A percentile compares a stretch with the other conserved stretches of the same genome.
These are phyloP conservation scores for Frankliniella intonsa DNA, from an alignment of 2,888 invertebrate genomes.

Conservation along the genomic window DNA sequence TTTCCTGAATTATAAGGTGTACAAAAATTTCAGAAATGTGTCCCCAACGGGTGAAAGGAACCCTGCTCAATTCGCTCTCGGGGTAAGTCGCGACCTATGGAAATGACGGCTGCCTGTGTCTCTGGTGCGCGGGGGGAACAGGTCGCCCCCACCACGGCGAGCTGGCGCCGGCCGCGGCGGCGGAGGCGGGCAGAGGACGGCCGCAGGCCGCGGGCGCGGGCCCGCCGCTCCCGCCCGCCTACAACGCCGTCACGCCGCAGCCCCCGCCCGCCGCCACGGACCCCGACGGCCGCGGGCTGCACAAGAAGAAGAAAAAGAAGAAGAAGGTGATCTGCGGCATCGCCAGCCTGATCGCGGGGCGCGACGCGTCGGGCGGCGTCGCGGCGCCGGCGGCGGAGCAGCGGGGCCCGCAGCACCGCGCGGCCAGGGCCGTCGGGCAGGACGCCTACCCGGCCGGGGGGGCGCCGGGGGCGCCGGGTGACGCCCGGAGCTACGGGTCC, in stretches of 20 bases:
- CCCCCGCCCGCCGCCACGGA: background rate
- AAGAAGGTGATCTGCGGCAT: background rate
- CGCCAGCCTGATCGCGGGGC: constrained; percentile 2
- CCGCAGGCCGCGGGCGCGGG: background rate
- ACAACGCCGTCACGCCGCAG: background rate
- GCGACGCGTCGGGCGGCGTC: background rate
- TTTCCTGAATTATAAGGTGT: too few relatives aligned
- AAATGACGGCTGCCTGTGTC: background rate
- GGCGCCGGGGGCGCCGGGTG: background rate
- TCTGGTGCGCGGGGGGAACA: too few relatives aligned
- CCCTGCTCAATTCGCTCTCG: too few relatives aligned
- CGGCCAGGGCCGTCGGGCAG: background rate
- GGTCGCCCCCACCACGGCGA: background rate
- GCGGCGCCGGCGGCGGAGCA: background rate
- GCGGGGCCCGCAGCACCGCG: background rate
- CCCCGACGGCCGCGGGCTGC: background rate
- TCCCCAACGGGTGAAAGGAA: too few relatives aligned
- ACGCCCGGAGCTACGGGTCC: constrained; percentile 3
- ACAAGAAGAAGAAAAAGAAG: constrained; percentile 6
- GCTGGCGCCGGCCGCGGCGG: background rate
- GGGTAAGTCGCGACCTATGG: too few relatives aligned
- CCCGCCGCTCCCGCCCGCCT: background rate
- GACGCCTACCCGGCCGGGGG: background rate
- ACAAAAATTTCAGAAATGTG: too few relatives aligned
- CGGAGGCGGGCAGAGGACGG: background rate